Evolutionary conservation across 2,797 vertebrate genomes (phyloP), one percentile per base, ranked within the genome.

Genomic region (Anableps anableps): DNA sequence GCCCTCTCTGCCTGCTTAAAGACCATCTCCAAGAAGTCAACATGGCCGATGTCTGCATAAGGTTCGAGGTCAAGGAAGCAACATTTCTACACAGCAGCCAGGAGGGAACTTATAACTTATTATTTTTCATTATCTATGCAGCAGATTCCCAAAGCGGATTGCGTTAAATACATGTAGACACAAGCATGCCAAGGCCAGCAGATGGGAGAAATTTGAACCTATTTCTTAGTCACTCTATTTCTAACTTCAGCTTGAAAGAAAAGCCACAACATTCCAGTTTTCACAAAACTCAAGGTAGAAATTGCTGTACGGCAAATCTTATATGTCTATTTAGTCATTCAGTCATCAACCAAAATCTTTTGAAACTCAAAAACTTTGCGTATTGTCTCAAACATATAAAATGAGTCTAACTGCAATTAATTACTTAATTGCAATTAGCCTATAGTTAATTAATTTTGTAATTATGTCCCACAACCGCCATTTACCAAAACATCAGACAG

Each of bases 1-100:
- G 98, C 97, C 75, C 89, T 97, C 85, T 97, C 94, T 0, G 97
- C 96, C 88, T 97, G 92, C 85, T 95, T 96, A 76, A 97, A 96
- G 71, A 97, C 98, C 84, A 96, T 97, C 90, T 97, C 97, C 83
- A 99, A 91, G 85, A 99, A 99, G 91, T 98, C 97, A 43, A 99
- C 97, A 0, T 99, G 98, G 55, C 98, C 98, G 0, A 99, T 97
- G 88, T 99, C 98, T 99, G 86, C 26, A 62, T 72, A 75, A 70
- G 51, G 68, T 48, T n/a, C 53, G 53, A 16, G 4, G 93, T 95
- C 58, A 96, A 96, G 94, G 93, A 17, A 78, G 82, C 76, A 82
- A 66, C 84, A 74, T 76, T n/a, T 43, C 10, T 8, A n/a, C 14
- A 55, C 2, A 21, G 16, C 1, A 64, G 31, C 4, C 23, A 43